Evolutionary conservation across 1,140 invertebrate species (phyloP).

Genomic region (Leptonema lineaticorne): DNA sequence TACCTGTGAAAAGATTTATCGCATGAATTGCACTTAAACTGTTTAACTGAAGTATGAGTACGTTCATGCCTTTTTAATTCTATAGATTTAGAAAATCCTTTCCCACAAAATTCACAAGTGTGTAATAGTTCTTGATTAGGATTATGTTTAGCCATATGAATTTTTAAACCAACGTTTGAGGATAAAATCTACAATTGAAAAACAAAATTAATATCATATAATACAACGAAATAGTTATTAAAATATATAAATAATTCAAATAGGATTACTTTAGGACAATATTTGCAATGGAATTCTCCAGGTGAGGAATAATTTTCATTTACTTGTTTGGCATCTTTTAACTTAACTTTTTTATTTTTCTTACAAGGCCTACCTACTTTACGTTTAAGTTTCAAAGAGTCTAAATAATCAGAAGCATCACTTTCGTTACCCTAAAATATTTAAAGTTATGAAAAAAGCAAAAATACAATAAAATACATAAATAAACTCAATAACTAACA

Average conservation of each 20-base stretch:
- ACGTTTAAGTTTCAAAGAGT: constrained; percentile 11
- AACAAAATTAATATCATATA: constrained; percentile 19
- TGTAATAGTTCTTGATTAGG: constrained; percentile 17
- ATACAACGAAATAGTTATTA: too few species aligned
- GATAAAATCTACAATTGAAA: constrained; percentile 21
- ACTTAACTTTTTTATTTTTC: constrained; percentile 18
- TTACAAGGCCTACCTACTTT: constrained; percentile 15
- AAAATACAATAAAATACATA: background rate
- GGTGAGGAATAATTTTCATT: constrained; percentile 16
- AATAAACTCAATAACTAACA: background rate
- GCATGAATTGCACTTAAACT: constrained; percentile 54
- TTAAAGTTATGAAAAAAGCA: background rate
- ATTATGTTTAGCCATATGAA: constrained; percentile 32
- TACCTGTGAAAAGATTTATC: constrained; percentile 49
- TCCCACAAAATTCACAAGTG: constrained; percentile 34
- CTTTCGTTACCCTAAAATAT: background rate
- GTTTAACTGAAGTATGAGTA: constrained; percentile 48
- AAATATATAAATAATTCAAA: background rate
- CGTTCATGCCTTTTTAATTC: constrained; percentile 36
- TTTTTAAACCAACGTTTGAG: constrained; percentile 26
- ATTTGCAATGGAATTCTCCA: constrained; percentile 17
- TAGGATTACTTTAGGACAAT: background rate
- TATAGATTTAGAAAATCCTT: constrained; percentile 31
- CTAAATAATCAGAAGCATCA: constrained; percentile 24
- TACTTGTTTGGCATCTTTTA: constrained; percentile 8